Evolutionary conservation across 2,888 invertebrate species (phyloP).

Genomic region (Melinaea menophilus): DNA sequence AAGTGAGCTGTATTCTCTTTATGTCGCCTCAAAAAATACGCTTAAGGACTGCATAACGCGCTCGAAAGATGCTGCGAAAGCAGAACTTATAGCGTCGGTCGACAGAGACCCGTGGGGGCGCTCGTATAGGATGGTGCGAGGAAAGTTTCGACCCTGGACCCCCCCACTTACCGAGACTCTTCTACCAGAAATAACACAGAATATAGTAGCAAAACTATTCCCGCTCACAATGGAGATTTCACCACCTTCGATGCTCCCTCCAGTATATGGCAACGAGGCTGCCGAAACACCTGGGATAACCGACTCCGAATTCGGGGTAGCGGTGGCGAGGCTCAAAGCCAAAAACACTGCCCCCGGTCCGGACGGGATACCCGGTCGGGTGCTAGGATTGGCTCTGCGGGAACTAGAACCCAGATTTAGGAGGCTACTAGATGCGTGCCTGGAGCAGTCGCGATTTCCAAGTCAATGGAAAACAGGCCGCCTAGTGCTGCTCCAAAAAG

Average conservation of each 20-base stretch:
- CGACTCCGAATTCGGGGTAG: constrained; percentile 1
- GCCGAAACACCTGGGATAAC: not conserved
- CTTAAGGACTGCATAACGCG: constrained; percentile 13
- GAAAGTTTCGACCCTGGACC: constrained; percentile 11
- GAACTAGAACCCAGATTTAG: no score
- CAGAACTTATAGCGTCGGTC: not conserved
- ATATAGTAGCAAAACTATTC: not conserved
- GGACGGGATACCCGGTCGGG: no score
- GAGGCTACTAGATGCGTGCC: no score
- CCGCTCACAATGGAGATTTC: no score
- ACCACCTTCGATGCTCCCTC: no score
- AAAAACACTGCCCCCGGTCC: no score
- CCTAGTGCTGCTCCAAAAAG: constrained; percentile 24
- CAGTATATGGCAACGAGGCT: no score
- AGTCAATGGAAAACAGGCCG: constrained; percentile 18
- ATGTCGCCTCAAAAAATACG: constrained; percentile 6
- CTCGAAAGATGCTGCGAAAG: constrained; percentile 12
- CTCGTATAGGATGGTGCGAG: constrained; percentile 10
- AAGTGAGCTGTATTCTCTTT: constrained; percentile 5
- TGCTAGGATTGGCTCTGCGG: no score
- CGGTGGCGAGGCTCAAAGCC: constrained; percentile 3
- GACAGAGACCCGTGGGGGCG: constrained; percentile 17
- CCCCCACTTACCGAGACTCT: constrained; percentile 13
- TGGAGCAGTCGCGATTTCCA: constrained; percentile 13
- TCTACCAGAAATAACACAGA: not conserved